These are phyloP conservation scores for Synanthedon vespiformis DNA, from an alignment of 2,888 invertebrate species.

Conservation along the genomic window DNA sequence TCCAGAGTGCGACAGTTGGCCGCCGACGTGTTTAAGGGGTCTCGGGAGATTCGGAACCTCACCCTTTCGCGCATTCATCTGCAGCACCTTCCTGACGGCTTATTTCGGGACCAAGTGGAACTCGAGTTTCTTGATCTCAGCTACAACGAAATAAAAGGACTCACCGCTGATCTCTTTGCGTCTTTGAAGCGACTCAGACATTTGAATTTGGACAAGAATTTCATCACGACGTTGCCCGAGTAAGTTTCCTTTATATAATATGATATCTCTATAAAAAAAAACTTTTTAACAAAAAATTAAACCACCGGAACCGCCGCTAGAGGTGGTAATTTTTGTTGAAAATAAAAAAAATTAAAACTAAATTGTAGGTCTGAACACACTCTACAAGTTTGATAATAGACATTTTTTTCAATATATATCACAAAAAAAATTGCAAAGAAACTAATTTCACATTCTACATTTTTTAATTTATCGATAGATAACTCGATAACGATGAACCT, in stretches of 20 bases:
- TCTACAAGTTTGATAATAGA: too few relatives aligned
- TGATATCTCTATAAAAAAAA: too few relatives aligned
- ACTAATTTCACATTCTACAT: too few relatives aligned
- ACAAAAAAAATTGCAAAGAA: too few relatives aligned
- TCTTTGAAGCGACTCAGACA: constrained; percentile 3
- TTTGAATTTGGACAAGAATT: constrained; percentile 4
- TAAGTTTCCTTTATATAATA: constrained; percentile 7
- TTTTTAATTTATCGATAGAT: too few relatives aligned
- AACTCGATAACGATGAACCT: too few relatives aligned
- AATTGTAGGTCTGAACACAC: too few relatives aligned
- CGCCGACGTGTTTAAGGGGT: constrained; percentile 1
- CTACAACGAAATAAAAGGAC: constrained; percentile 12
- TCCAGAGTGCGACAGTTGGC: constrained; percentile 1
- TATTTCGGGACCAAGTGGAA: constrained; percentile 12
- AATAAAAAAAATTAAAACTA: too few relatives aligned
- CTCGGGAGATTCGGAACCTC: not conserved
- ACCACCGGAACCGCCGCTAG: too few relatives aligned
- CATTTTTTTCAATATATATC: too few relatives aligned
- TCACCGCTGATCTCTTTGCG: constrained; percentile 2
- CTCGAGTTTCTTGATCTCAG: constrained; percentile 15
- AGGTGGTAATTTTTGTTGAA: too few relatives aligned
- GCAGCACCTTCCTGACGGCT: constrained; percentile 11
- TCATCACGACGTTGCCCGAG: constrained; percentile 14
- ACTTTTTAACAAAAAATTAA: too few relatives aligned
- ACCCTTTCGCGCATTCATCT: constrained; percentile 2